Evolutionary conservation across 2,888 invertebrate species (phyloP).

Genomic region (Tetragnatha montana): DNA sequence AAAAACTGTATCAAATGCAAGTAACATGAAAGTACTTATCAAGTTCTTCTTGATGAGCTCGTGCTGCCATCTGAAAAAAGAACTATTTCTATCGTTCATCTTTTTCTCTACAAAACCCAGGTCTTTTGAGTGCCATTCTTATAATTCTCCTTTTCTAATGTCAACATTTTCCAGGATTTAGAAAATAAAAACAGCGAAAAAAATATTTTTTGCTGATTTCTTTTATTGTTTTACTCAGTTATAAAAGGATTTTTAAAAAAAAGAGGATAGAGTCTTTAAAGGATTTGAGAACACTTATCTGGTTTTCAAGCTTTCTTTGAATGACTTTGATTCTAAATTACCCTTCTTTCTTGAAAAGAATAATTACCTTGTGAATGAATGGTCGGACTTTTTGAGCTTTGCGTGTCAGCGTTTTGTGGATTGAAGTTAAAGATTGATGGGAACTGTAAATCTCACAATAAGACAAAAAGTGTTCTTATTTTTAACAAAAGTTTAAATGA

Average conservation of each 20-base stretch:
- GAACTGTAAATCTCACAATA: no score
- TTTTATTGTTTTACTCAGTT: neutral
- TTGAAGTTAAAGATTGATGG: neutral
- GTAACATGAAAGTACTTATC: neutral
- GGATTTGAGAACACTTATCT: neutral
- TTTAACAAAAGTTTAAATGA: no score
- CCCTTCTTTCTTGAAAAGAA: neutral
- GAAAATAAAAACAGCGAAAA: neutral
- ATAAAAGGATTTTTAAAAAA: neutral
- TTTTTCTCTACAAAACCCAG: neutral
- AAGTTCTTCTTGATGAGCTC: neutral
- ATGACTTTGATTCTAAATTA: neutral
- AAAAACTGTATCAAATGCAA: neutral
- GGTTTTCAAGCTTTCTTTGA: neutral
- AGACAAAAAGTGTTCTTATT: no score
- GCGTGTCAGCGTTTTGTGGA: neutral
- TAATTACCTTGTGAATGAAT: neutral
- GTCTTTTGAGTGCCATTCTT: neutral
- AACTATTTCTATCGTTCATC: neutral
- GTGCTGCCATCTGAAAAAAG: neutral
- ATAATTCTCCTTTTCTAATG: neutral
- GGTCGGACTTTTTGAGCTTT: neutral
- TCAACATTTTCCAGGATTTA: neutral
- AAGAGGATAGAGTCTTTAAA: neutral
- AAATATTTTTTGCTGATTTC: neutral